Evolutionary conservation across 2,888 invertebrate species (phyloP).

Genomic region (Baccha elongata): DNA sequence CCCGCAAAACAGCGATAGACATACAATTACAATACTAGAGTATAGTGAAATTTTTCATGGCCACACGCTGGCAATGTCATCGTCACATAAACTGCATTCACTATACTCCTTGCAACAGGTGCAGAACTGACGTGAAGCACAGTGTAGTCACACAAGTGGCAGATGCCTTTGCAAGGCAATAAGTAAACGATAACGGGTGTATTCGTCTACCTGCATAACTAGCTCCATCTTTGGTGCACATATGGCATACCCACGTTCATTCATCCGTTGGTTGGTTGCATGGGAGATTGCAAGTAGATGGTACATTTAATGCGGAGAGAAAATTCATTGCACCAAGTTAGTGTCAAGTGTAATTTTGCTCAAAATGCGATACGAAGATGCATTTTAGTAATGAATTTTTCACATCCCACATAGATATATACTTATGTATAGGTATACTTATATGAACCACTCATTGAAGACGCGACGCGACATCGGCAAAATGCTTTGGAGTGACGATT

Average conservation of each 20-base stretch:
- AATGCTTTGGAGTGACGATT: constrained; percentile 49
- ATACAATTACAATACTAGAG: too few species aligned
- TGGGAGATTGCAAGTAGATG: not conserved
- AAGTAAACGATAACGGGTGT: constrained; percentile 36
- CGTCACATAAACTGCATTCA: constrained; percentile 37
- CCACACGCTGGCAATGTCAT: constrained; percentile 33
- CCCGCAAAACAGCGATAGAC: not conserved
- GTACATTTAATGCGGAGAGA: constrained; percentile 25
- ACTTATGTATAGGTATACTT: too few species aligned
- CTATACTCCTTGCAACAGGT: constrained; percentile 45
- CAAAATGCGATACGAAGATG: constrained; percentile 28
- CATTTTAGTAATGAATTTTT: constrained; percentile 2
- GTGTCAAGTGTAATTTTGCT: constrained; percentile 60
- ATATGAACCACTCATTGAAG: constrained; percentile 7
- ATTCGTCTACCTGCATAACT: constrained; percentile 24
- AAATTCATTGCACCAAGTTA: constrained; percentile 36
- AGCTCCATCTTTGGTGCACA: constrained; percentile 48
- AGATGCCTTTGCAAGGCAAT: constrained; percentile 53
- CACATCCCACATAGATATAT: not conserved
- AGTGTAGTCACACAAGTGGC: constrained; percentile 31
- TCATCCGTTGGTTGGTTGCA: constrained; percentile 38
- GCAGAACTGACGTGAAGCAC: constrained; percentile 17
- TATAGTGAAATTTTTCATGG: constrained; percentile 68
- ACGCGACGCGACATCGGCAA: not conserved
- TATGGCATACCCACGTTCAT: constrained; percentile 37